A percentile compares a stretch with the other conserved stretches of the same genome.
These are phyloP conservation scores for Petrocephalus sullivani DNA, from an alignment of 2,797 vertebrate genomes.

Conservation along the genomic window DNA sequence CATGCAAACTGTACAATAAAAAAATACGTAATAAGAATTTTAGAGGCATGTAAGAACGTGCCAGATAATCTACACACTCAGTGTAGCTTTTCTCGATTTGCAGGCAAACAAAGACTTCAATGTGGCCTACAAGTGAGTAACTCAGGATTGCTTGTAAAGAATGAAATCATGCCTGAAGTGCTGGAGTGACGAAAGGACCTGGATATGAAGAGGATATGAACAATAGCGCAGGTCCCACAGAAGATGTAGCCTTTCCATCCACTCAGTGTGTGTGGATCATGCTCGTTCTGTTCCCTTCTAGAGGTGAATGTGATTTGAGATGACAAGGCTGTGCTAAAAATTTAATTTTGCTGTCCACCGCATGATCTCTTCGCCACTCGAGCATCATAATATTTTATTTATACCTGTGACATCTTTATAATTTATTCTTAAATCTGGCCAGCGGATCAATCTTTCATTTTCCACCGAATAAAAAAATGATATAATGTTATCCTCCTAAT, in stretches of 20 bases:
- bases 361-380: not conserved
- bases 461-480: not conserved
- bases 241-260: slow-evolving; percentile 31
- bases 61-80: not conserved
- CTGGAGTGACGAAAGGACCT: slow-evolving; percentile 9
- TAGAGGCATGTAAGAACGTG: not conserved
- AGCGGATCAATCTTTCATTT: not conserved
- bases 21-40: not conserved
- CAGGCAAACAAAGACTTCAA: not conserved
- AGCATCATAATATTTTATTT: not conserved
- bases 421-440: not conserved
- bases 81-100: not conserved
- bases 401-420: not conserved
- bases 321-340: slow-evolving; percentile 16
- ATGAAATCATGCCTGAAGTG: slow-evolving; percentile 13
- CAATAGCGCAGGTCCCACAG: not conserved
- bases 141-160: not conserved
- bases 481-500: not conserved
- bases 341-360: not conserved
- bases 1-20: not conserved
- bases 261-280: slow-evolving; percentile 14
- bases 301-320: slow-evolving; percentile 29
- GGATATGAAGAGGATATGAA: not conserved
- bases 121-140: not conserved
- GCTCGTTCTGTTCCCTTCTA: slow-evolving; percentile 22